These are phyloP conservation scores for Erpornis zantholeuca DNA, from an alignment of 2,113 vertebrate genomes.

Conservation along the genomic window DNA sequence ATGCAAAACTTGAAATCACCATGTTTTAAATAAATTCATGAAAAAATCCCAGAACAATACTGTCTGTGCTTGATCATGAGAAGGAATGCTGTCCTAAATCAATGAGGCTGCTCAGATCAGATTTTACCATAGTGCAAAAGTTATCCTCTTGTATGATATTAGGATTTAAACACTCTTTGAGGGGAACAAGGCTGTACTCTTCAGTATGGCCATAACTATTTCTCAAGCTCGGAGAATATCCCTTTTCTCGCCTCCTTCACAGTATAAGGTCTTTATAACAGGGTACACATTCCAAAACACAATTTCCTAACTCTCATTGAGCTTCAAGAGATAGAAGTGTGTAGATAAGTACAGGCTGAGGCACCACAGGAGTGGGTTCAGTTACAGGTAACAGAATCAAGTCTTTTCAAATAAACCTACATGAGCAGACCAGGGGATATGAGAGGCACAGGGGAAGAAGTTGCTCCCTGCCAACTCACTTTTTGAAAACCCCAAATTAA, in stretches of 20 bases:
- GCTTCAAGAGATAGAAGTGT: neutral
- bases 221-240: neutral
- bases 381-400: neutral
- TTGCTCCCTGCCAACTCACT: neutral
- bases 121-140: neutral
- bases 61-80: neutral
- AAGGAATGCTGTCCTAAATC: neutral
- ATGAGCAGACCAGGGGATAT: neutral
- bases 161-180: neutral
- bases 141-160: neutral
- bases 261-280: neutral
- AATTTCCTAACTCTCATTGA: neutral
- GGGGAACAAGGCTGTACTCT: neutral
- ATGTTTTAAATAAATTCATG: neutral
- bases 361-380: neutral
- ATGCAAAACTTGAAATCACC: neutral
- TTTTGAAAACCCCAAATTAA: neutral
- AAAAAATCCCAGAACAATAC: neutral
- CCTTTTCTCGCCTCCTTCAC: neutral
- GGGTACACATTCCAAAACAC: neutral
- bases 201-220: neutral
- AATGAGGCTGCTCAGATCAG: neutral
- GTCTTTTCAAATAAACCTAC: neutral
- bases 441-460: neutral
- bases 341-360: neutral